Evolutionary conservation across 2,797 vertebrate genomes (phyloP).

Genomic region (Enoplosus armatus): DNA sequence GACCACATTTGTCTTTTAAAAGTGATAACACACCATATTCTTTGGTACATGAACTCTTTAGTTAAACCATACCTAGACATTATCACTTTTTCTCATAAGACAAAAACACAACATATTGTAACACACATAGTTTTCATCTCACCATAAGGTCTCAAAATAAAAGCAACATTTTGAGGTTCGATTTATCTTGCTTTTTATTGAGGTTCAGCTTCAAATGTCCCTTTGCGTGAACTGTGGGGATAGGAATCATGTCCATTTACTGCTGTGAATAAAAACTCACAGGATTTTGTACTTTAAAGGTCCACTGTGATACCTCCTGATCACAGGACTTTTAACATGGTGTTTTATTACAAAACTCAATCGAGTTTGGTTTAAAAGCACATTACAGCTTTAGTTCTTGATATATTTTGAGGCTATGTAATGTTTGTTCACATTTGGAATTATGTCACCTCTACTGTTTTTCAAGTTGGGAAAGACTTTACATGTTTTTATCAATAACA

Average conservation of each 20-base stretch:
- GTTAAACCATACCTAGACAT: background rate
- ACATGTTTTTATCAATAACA: background rate
- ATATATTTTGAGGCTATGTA: background rate
- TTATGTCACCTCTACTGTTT: background rate
- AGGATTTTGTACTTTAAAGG: background rate
- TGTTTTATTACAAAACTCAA: background rate
- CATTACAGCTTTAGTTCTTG: background rate
- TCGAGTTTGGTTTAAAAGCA: slow-evolving; percentile 10
- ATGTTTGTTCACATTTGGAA: background rate
- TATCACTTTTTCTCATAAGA: background rate
- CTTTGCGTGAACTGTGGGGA: background rate
- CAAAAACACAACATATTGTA: background rate
- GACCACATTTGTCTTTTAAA: slow-evolving; percentile 1
- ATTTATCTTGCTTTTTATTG: background rate
- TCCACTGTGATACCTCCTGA: background rate
- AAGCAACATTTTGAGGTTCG: background rate
- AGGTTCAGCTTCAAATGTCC: background rate
- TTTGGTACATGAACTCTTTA: background rate
- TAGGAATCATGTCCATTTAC: background rate
- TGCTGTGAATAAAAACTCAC: background rate
- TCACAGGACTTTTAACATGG: background rate
- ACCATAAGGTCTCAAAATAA: background rate
- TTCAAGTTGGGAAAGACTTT: background rate
- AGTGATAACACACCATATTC: background rate
- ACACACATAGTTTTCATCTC: background rate